Evolutionary conservation across 2,113 vertebrate species (phyloP).

Genomic region (Apteryx mantelli): DNA sequence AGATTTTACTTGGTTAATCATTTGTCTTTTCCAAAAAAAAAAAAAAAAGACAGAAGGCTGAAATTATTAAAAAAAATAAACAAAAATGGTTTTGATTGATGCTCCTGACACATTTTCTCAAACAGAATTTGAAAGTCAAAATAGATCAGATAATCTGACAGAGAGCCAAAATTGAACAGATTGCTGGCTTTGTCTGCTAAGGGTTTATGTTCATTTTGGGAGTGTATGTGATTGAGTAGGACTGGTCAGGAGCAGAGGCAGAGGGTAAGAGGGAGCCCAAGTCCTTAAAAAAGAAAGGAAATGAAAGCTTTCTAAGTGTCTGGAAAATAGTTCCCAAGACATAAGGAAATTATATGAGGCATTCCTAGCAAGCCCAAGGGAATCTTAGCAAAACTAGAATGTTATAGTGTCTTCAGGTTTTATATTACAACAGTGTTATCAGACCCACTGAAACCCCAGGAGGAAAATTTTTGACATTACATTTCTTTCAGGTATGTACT

Average conservation of each 20-base stretch:
- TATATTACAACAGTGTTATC: not conserved
- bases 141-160: not conserved
- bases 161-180: not conserved
- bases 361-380: not conserved
- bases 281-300: not conserved
- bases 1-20: not conserved
- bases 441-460: not conserved
- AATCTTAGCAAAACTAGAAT: not conserved
- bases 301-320: not conserved
- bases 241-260: not conserved
- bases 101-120: not conserved
- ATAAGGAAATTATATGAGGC: not conserved
- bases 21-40: not conserved
- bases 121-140: not conserved
- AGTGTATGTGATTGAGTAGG: not conserved
- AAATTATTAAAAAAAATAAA: conserved; percentile 9
- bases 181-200: not conserved
- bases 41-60: conserved; percentile 19
- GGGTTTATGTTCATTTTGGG: not conserved
- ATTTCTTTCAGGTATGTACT: conserved; percentile 14
- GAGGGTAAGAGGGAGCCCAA: not conserved
- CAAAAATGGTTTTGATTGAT: conserved; percentile 18
- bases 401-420: conserved; percentile 9
- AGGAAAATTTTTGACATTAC: not conserved
- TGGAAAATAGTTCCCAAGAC: not conserved